These are phyloP conservation scores for Drosophila watanabei DNA, from an alignment of 1,140 invertebrate genomes.

Conservation along the genomic window DNA sequence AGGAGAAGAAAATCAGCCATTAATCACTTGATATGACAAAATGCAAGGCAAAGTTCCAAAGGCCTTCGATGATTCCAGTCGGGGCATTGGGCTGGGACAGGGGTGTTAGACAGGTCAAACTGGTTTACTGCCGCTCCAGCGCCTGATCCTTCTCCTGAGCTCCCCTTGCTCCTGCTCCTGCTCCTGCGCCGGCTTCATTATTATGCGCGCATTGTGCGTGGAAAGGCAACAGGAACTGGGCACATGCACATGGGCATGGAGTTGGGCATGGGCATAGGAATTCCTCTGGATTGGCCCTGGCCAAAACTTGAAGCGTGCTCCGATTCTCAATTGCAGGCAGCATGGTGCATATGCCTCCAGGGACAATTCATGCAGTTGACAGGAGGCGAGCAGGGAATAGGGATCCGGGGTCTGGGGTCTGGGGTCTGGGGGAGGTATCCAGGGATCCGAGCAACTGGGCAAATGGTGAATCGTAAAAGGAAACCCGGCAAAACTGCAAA, in stretches of 20 bases:
- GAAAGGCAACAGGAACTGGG: conserved; percentile 74
- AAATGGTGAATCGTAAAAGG: conserved; percentile 42
- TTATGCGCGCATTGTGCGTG: conserved; percentile 83
- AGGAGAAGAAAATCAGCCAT: conserved; percentile 63
- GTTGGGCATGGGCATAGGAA: conserved; percentile 65
- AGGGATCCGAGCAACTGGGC: background rate
- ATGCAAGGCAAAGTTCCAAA: conserved; percentile 53
- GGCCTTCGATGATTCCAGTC: background rate
- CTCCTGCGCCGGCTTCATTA: conserved; percentile 56
- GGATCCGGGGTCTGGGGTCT: background rate
- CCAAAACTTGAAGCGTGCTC: conserved; percentile 76
- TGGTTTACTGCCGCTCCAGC: conserved; percentile 61
- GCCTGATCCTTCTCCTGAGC: conserved; percentile 28
- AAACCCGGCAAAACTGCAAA: conserved; percentile 57
- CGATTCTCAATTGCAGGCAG: conserved; percentile 79
- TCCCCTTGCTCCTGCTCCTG: conserved; percentile 1
- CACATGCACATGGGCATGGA: conserved; percentile 29
- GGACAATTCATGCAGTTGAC: conserved; percentile 65
- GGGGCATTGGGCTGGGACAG: background rate
- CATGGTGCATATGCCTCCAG: conserved; percentile 76
- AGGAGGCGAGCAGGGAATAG: conserved; percentile 12
- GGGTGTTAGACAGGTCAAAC: conserved; percentile 54
- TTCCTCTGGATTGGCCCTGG: conserved; percentile 58
- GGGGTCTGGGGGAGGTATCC: background rate
- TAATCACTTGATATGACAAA: conserved; percentile 76